A percentile compares a stretch with the other conserved stretches of the same genome.
Conservation (phyloP, 1,140 invertebrate genomes). For the Halotydeus destructor region DNA sequence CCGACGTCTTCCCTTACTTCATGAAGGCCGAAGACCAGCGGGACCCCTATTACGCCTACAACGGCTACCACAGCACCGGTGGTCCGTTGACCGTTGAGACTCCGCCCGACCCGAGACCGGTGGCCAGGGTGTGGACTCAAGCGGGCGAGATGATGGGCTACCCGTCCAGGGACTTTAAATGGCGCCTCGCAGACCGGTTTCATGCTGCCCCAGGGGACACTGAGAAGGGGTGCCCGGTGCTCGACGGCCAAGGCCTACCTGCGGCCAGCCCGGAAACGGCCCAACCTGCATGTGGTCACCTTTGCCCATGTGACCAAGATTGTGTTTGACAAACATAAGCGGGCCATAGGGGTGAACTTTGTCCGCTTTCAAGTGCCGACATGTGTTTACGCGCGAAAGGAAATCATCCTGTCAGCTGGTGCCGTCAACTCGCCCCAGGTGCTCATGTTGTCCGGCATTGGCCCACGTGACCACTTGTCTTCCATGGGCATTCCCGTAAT, state of each 20-base stretch:
- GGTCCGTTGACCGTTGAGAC: constrained; percentile 66
- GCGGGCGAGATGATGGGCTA: constrained; percentile 33
- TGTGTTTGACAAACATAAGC: constrained; percentile 57
- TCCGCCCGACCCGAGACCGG: constrained; percentile 39
- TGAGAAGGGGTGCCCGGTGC: constrained; percentile 55
- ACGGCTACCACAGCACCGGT: constrained; percentile 45
- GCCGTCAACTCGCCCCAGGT: constrained; percentile 57
- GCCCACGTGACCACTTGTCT: constrained; percentile 31
- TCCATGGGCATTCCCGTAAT: constrained; percentile 22
- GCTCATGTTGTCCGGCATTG: constrained; percentile 72
- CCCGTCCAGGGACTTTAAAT: constrained; percentile 49
- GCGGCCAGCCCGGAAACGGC: constrained; percentile 48
- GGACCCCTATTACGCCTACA: constrained; percentile 33
- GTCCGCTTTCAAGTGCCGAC: constrained; percentile 37
- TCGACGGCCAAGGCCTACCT: constrained; percentile 75
- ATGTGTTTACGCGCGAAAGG: constrained; percentile 41
- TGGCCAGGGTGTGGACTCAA: constrained; percentile 63
- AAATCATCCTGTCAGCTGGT: constrained; percentile 58
- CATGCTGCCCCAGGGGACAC: constrained; percentile 46
- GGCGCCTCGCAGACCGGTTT: constrained; percentile 38
- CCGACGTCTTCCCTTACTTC: constrained; percentile 67
- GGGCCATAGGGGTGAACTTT: constrained; percentile 54
- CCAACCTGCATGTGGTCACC: constrained; percentile 65
- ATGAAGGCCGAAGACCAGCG: constrained; percentile 67
- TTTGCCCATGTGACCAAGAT: constrained; percentile 55